Conservation (phyloP, 1,140 invertebrate genomes). For the Melanaphis sacchari region DNA sequence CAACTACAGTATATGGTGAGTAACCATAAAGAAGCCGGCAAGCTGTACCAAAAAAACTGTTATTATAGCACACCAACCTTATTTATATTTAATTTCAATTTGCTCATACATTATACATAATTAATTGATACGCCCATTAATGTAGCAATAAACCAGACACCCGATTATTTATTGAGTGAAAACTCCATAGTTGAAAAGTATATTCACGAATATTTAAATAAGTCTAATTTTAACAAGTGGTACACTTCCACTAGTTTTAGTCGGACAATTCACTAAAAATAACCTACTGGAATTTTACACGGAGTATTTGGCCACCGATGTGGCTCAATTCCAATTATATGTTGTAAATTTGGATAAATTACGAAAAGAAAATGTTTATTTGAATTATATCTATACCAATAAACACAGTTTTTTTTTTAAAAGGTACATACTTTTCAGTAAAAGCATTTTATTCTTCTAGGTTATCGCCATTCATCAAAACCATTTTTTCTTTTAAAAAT, state of each 20-base stretch:
- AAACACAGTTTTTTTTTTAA: not conserved
- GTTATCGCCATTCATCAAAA: not conserved
- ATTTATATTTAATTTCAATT: not conserved
- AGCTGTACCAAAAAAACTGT: not conserved
- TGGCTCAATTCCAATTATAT: slow-evolving; percentile 50
- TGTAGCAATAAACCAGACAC: slow-evolving; percentile 12
- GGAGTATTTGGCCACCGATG: not conserved
- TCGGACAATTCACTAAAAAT: slow-evolving; percentile 42
- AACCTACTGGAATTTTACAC: slow-evolving; percentile 33
- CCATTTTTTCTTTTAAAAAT: not conserved
- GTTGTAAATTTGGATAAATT: slow-evolving; percentile 40
- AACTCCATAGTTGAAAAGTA: not conserved
- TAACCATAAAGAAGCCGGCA: not conserved
- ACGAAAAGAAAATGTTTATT: slow-evolving; percentile 1
- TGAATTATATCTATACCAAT: not conserved
- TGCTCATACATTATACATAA: not conserved
- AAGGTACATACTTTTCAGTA: not conserved
- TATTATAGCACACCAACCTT: not conserved
- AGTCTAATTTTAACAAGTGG: slow-evolving; percentile 32
- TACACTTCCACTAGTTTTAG: not conserved
- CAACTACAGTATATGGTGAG: too few relatives aligned
- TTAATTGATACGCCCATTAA: not conserved
- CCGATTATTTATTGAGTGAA: slow-evolving; percentile 18
- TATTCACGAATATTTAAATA: not conserved
- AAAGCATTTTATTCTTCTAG: not conserved